Evolutionary conservation across 2,113 vertebrate genomes (phyloP).

Genomic region (Tragelaphus scriptus): DNA sequence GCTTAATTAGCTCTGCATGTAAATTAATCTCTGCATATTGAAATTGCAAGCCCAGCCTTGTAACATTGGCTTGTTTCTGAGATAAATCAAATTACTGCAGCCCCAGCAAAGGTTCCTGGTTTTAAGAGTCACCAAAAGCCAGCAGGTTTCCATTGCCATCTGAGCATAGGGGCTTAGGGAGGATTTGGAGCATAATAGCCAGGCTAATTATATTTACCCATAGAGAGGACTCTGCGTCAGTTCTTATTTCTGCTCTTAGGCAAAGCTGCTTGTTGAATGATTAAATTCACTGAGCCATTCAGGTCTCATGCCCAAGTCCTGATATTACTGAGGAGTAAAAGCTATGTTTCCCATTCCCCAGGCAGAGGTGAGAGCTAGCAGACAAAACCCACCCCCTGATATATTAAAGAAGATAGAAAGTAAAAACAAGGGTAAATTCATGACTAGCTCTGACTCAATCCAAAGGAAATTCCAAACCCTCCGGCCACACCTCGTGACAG

Average conservation of each 20-base stretch:
- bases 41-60: conserved; percentile 66
- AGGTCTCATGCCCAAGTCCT: background rate
- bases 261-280: conserved; percentile 48
- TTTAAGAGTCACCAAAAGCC: conserved; percentile 62
- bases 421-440: background rate
- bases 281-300: conserved; percentile 44
- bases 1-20: conserved; percentile 66
- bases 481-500: background rate
- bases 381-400: background rate
- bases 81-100: conserved; percentile 73
- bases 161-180: conserved; percentile 56
- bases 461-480: background rate
- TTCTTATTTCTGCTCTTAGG: conserved; percentile 52
- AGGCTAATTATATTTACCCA: conserved; percentile 74
- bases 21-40: conserved; percentile 75
- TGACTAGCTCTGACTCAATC: background rate
- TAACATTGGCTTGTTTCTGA: conserved; percentile 65
- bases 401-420: background rate
- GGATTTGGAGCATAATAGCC: conserved; percentile 70
- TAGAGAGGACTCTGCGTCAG: conserved; percentile 23
- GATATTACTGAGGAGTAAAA: conserved; percentile 13
- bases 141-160: conserved; percentile 54
- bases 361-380: background rate
- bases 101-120: conserved; percentile 61
- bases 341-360: background rate